Evolutionary conservation across 30 jellyfish, hydroid and myxozoan species (phyloP).

Genomic region (Aurelia aurita complex sp. Pacific): DNA sequence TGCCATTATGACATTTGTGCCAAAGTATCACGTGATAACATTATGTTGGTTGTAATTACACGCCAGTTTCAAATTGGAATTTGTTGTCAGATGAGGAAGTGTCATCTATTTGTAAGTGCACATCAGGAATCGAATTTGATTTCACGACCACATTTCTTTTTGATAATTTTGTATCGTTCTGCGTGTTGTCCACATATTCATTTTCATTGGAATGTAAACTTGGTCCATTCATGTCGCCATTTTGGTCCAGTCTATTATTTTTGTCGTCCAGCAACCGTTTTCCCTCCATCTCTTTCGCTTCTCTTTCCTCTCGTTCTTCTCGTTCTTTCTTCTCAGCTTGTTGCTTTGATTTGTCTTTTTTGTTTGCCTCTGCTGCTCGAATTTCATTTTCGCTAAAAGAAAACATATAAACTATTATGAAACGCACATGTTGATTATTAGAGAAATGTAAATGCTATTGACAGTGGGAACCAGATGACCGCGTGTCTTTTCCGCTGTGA

Average conservation of each 20-base stretch:
- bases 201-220: slow-evolving; percentile 38
- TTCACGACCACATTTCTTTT: slow-evolving; percentile 42
- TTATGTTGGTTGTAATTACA: slow-evolving; percentile 7
- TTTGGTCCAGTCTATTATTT: slow-evolving; percentile 36
- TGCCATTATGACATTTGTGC: no score
- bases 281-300: slow-evolving; percentile 48
- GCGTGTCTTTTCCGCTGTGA: no score
- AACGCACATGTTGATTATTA: neutral
- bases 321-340: slow-evolving; percentile 80
- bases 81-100: slow-evolving; percentile 1
- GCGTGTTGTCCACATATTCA: slow-evolving; percentile 30
- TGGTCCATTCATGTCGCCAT: slow-evolving; percentile 77
- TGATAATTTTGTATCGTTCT: slow-evolving; percentile 25
- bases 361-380: slow-evolving; percentile 95
- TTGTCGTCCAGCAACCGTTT: slow-evolving; percentile 53
- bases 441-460: no score
- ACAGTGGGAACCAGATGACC: no score
- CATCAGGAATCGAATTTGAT: slow-evolving; percentile 60
- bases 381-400: slow-evolving; percentile 83
- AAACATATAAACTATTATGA: neutral
- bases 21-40: neutral
- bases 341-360: slow-evolving; percentile 83
- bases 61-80: slow-evolving; percentile 65
- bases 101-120: slow-evolving; percentile 62
- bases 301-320: slow-evolving; percentile 65